Evolutionary conservation across 2,888 invertebrate species (phyloP).

Genomic region (Callyntrura sp.): DNA sequence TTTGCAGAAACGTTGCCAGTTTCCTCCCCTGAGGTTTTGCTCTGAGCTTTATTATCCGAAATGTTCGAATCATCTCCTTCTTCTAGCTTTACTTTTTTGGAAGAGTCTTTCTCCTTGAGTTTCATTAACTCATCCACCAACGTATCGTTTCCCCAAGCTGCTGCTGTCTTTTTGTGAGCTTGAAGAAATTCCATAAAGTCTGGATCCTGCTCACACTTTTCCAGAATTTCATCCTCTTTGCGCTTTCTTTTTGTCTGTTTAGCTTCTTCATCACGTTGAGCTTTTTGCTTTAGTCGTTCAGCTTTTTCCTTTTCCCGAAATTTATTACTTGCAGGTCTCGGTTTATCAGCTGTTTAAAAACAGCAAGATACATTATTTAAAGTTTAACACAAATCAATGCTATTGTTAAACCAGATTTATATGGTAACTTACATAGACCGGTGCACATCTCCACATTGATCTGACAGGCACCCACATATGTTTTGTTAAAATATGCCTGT

Average conservation of each 20-base stretch:
- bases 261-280: constrained; percentile 83
- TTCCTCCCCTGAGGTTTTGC: constrained; percentile 84
- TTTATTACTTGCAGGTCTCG: constrained; percentile 62
- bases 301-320: constrained; percentile 81
- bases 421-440: constrained; percentile 85
- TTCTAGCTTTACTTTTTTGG: constrained; percentile 77
- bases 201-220: constrained; percentile 94
- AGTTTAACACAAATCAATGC: too few relatives aligned
- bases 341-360: constrained; percentile 85
- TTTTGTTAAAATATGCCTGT: constrained; percentile 92
- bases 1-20: constrained; percentile 50
- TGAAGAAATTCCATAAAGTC: constrained; percentile 95
- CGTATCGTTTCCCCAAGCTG: constrained; percentile 83
- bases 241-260: constrained; percentile 85
- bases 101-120: constrained; percentile 77
- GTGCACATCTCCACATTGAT: constrained; percentile 90
- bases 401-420: too few relatives aligned
- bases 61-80: constrained; percentile 82
- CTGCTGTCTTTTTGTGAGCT: constrained; percentile 89
- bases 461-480: constrained; percentile 93
- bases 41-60: not conserved
- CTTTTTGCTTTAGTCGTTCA: constrained; percentile 73
- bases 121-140: constrained; percentile 82
- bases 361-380: too few relatives aligned
- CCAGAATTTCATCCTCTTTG: constrained; percentile 89